Percentiles rank a stretch among this genome's conserved stretches.
phyloP scores from a whole-genome alignment of 2,113 vertebrate species.

The Channa argus region DNA sequence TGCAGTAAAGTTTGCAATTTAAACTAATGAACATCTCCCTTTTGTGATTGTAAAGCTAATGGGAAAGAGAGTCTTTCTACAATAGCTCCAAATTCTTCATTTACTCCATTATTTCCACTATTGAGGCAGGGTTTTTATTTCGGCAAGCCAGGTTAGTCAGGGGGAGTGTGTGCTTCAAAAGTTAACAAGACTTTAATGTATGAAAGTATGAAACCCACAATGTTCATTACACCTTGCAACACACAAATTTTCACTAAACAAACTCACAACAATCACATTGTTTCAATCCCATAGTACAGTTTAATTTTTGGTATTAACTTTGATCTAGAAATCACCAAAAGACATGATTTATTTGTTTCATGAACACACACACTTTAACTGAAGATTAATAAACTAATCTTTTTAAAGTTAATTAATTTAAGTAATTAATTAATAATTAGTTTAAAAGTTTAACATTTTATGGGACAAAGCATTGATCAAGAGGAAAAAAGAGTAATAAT shows the following conservation, averaged over 20 bases:
- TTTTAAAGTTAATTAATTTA: too few species aligned
- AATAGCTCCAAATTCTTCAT: conserved; percentile 3
- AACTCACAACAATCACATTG: not conserved
- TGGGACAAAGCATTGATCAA: too few species aligned
- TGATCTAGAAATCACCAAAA: too few species aligned
- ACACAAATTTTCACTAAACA: conserved; percentile 44
- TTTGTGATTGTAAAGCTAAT: conserved; percentile 17
- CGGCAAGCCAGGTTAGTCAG: conserved; percentile 51
- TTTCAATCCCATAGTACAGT: too few species aligned
- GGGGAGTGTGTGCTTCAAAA: conserved; percentile 57
- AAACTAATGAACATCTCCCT: conserved; percentile 3
- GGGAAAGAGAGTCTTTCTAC: conserved; percentile 21
- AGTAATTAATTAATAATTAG: too few species aligned
- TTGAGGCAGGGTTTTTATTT: conserved; percentile 49
- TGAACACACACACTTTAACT: too few species aligned
- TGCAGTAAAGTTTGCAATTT: not conserved
- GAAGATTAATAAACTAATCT: too few species aligned
- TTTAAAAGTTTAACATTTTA: too few species aligned
- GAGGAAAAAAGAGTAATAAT: not conserved
- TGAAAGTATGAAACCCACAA: conserved; percentile 48
- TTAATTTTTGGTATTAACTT: too few species aligned
- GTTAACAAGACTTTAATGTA: conserved; percentile 39
- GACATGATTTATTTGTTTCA: too few species aligned
- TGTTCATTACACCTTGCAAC: conserved; percentile 56
- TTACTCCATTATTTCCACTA: conserved; percentile 41